Conservation (phyloP, 2,113 vertebrate genomes). For the Thunnus thynnus region DNA sequence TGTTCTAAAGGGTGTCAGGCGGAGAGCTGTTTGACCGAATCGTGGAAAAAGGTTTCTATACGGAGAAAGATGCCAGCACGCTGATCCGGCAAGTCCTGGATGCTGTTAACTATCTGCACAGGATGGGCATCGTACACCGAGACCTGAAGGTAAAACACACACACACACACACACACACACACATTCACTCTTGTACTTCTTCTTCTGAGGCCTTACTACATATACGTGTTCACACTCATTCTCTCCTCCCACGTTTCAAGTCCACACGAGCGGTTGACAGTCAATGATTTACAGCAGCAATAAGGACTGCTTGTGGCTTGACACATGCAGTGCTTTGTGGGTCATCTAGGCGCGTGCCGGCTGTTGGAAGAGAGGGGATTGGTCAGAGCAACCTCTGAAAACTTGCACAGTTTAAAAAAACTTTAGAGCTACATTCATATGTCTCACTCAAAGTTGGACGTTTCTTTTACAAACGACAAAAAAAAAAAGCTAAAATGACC, state of each 20-base stretch:
- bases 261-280: slow-evolving; percentile 21
- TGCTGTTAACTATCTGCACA: slow-evolving; percentile 78
- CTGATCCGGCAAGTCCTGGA: slow-evolving; percentile 78
- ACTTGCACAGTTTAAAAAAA: not conserved
- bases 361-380: slow-evolving; percentile 32
- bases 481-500: not conserved
- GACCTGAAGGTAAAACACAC: slow-evolving; percentile 70
- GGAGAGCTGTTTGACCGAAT: slow-evolving; percentile 78
- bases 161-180: slow-evolving; percentile 21
- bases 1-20: slow-evolving; percentile 68
- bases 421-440: too few relatives aligned
- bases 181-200: not conserved
- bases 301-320: slow-evolving; percentile 7
- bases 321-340: slow-evolving; percentile 51
- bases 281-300: slow-evolving; percentile 40
- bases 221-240: not conserved
- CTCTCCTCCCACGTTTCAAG: not conserved
- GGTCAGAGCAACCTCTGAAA: slow-evolving; percentile 15
- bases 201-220: not conserved
- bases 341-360: slow-evolving; percentile 33
- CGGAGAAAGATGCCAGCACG: slow-evolving; percentile 78
- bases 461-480: too few relatives aligned
- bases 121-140: slow-evolving; percentile 76
- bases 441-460: too few relatives aligned
- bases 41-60: slow-evolving; percentile 80